Evolutionary conservation across 2,113 vertebrate genomes (phyloP), one percentile per base, ranked within the genome.

Genomic region (Bettongia penicillata): DNA sequence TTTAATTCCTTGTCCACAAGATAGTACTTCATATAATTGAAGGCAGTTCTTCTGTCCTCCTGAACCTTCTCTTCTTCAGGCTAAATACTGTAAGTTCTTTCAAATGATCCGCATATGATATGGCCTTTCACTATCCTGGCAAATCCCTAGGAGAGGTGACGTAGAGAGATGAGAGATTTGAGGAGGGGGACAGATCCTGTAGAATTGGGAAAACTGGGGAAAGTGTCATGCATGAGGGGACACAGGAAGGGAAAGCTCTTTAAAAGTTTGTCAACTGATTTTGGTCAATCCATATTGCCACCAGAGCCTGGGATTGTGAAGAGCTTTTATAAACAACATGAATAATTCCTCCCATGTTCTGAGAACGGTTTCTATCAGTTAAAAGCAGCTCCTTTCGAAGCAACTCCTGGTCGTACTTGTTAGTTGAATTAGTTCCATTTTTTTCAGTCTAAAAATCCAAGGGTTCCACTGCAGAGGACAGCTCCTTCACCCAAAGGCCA

Each of bases 321-420:
- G 95, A 96, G 49, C 48, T 96, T 89, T 94, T 95, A 91, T 0
- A 95, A 92, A 61, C 2, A 91, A 8, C 3, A 84, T 53, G 89
- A 92, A 93, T 90, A 22, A 84, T 84, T 84, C 68, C 19, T 84
- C 68, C 68, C 14, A 77, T 68, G 91, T 53, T 94, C 89, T 94
- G 53, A 90, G 94, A 94, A 55, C 90, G 91, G 68, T 84, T 84
- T 77, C 43, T 84, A 84, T 84, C 37, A 22, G 50, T 51, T 28
- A 53, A 91, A 93, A 93, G 61, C 48, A 12, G 49, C 43, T 25
- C 91, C 19, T 91, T 93, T 50, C 93, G 92, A 22, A 92, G 94
- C 93, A 95, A 94, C 89, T 91, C 91, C 90, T 93, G 94, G 77
- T 91, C 93, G 89, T 94, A 61, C 53, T 50, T 90, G 50, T 92